These are phyloP conservation scores for Lemur catta DNA, from an alignment of 2,797 vertebrate genomes.

Conservation along the genomic window DNA sequence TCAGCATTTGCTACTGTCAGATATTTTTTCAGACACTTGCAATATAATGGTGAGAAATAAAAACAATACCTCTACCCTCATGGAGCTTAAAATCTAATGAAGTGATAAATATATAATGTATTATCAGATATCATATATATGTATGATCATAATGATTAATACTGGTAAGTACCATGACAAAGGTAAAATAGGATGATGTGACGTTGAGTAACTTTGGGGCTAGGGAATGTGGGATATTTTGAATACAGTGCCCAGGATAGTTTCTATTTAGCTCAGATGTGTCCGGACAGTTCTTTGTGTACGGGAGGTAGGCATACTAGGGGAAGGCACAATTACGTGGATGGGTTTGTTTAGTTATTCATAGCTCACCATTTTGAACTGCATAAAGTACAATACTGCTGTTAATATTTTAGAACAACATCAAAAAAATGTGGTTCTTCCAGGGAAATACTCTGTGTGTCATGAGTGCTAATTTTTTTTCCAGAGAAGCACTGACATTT, in stretches of 20 bases:
- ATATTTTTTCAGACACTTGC: not conserved
- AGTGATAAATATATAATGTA: not conserved
- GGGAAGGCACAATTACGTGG: not conserved
- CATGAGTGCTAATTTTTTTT: constrained; percentile 69
- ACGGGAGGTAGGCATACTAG: accelerated
- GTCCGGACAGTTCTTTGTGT: not conserved
- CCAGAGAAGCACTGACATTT: constrained; percentile 81
- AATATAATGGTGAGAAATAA: not conserved
- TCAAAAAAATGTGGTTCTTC: constrained; percentile 73
- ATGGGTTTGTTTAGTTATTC: not conserved
- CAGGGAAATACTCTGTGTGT: constrained; percentile 1
- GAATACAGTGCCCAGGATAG: not conserved
- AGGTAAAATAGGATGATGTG: not conserved
- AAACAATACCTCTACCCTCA: not conserved
- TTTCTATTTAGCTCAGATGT: not conserved
- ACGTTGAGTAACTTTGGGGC: no score
- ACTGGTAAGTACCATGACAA: not conserved
- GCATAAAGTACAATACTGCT: not conserved
- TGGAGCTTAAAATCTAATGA: not conserved
- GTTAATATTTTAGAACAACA: constrained; percentile 37
- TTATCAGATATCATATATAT: no score
- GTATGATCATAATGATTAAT: not conserved
- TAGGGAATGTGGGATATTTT: not conserved
- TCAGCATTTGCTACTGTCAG: not conserved
- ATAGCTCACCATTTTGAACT: not conserved